Evolutionary conservation across 37 sponge, comb jelly and placozoan genomes (phyloP).

Genomic region (Axinella damicornis): DNA sequence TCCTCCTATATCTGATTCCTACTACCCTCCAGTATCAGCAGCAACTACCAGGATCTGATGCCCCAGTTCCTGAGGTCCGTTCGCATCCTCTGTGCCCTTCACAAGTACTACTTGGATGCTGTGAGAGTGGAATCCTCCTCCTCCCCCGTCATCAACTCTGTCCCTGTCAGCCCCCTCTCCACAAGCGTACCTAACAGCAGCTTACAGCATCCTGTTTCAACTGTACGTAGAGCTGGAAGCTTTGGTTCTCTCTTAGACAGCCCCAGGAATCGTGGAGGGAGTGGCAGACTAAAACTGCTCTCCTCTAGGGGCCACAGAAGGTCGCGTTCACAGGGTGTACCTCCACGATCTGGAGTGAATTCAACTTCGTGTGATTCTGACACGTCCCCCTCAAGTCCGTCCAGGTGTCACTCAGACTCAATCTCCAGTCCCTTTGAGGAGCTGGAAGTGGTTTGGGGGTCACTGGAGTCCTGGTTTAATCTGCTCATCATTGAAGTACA

Average conservation of each 20-base stretch:
- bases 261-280: background rate
- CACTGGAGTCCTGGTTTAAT: constrained; percentile 84
- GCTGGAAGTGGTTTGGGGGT: constrained; percentile 82
- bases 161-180: constrained; percentile 29
- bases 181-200: too few relatives aligned
- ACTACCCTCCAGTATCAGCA: constrained; percentile 47
- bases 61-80: constrained; percentile 74
- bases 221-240: constrained; percentile 30
- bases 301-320: constrained; percentile 3
- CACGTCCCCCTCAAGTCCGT: background rate
- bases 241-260: constrained; percentile 34
- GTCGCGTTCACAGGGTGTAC: constrained; percentile 12
- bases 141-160: background rate
- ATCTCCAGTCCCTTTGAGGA: constrained; percentile 38
- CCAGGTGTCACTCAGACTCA: background rate
- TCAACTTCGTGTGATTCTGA: background rate
- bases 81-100: constrained; percentile 59
- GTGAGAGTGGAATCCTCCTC: background rate
- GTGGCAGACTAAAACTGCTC: background rate
- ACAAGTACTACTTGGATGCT: constrained; percentile 22
- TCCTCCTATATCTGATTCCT: too few relatives aligned
- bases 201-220: background rate
- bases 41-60: constrained; percentile 66
- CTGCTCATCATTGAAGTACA: constrained; percentile 71
- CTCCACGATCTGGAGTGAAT: background rate